Conservation (phyloP, 2,113 vertebrate species). For the Holacanthus passer region DNA sequence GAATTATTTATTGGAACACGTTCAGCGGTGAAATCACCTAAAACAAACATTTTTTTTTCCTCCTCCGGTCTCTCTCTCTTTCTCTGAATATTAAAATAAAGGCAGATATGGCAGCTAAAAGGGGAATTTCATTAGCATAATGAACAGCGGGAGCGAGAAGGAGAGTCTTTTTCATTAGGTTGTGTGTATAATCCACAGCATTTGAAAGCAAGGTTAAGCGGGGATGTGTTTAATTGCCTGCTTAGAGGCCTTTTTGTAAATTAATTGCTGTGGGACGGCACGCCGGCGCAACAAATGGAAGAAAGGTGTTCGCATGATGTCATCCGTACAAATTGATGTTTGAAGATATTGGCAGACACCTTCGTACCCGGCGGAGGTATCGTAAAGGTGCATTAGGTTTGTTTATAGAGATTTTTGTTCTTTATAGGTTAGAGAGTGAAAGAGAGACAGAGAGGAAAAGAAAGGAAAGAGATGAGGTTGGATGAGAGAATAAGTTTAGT, state of each 20-base stretch:
- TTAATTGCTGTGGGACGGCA: constrained; percentile 52
- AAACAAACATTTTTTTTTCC: constrained; percentile 44
- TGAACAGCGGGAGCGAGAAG: constrained; percentile 53
- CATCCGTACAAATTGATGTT: constrained; percentile 39
- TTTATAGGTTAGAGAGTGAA: neutral
- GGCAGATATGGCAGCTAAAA: constrained; percentile 54
- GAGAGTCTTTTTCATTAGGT: constrained; percentile 66
- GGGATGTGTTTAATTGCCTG: constrained; percentile 67
- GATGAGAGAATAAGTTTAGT: neutral
- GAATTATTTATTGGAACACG: constrained; percentile 54
- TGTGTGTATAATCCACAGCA: constrained; percentile 57
- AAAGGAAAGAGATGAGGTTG: neutral
- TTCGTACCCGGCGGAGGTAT: neutral
- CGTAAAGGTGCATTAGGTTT: neutral
- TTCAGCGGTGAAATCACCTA: constrained; percentile 41
- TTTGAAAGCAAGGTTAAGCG: constrained; percentile 69
- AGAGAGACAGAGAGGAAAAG: neutral
- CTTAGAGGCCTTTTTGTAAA: constrained; percentile 65
- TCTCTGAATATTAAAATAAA: constrained; percentile 67
- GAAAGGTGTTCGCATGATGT: constrained; percentile 19
- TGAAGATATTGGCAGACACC: constrained; percentile 10
- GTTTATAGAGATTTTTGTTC: neutral
- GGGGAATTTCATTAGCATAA: constrained; percentile 72
- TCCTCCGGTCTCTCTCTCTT: constrained; percentile 11
- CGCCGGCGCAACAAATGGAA: neutral